phyloP scores from a whole-genome alignment of 2,888 invertebrate genomes.

The Empis livida region DNA sequence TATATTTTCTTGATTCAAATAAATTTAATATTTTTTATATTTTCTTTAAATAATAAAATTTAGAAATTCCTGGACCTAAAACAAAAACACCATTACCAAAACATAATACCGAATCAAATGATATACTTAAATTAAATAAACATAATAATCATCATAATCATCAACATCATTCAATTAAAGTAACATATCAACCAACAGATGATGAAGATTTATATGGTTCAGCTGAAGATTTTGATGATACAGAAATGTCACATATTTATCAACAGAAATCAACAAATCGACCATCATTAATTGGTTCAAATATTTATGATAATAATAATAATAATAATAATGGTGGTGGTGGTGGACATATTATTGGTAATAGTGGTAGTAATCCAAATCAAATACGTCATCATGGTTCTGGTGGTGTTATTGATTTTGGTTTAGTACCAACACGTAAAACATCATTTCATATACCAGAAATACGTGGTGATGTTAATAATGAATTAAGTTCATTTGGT shows the following conservation, averaged over 20 bases:
- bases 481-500: slow-evolving; percentile 1
- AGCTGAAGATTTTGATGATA: slow-evolving; percentile 55
- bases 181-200: slow-evolving; percentile 37
- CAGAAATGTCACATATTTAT: slow-evolving; percentile 28
- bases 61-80: slow-evolving; percentile 67
- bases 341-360: background rate
- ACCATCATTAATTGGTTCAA: slow-evolving; percentile 16
- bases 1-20: background rate
- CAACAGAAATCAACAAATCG: slow-evolving; percentile 29
- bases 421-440: background rate
- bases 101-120: slow-evolving; percentile 35
- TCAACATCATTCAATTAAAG: slow-evolving; percentile 24
- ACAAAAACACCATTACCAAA: slow-evolving; percentile 42
- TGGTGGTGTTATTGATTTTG: background rate
- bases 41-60: slow-evolving; percentile 2
- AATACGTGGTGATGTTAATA: background rate
- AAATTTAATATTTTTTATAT: background rate
- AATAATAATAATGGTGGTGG: background rate
- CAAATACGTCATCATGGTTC: background rate
- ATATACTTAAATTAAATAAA: slow-evolving; percentile 25
- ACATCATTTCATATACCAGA: background rate
- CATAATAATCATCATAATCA: slow-evolving; percentile 18
- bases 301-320: background rate
- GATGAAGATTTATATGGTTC: slow-evolving; percentile 58
- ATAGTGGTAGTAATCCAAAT: background rate